phyloP scores from a whole-genome alignment of 2,797 vertebrate species.

The Otolemur crassicaudatus region DNA sequence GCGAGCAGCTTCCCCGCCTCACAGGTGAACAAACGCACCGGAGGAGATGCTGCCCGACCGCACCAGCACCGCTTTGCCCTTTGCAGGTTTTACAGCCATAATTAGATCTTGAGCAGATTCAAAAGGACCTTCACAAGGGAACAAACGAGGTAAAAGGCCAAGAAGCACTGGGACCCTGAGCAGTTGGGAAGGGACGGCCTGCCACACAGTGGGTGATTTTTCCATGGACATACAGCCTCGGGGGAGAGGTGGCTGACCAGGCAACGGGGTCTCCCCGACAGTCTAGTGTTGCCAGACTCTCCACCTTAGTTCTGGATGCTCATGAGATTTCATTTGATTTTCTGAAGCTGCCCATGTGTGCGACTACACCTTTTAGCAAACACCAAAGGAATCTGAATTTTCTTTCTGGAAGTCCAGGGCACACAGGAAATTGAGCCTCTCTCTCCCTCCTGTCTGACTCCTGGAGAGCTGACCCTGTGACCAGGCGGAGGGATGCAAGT shows the following conservation, averaged over 20 bases:
- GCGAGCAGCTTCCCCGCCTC: background rate
- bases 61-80: background rate
- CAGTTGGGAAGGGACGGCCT: accelerated
- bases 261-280: background rate
- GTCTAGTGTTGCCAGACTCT: background rate
- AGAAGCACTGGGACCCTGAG: background rate
- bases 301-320: background rate
- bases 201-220: background rate
- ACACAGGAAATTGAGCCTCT: background rate
- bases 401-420: background rate
- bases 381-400: background rate
- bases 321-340: background rate
- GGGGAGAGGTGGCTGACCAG: background rate
- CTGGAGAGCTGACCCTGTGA: background rate
- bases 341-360: background rate
- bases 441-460: too few relatives aligned
- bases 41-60: accelerated
- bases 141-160: background rate
- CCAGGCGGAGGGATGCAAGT: background rate
- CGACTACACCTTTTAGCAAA: background rate
- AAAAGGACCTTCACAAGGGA: background rate
- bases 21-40: background rate
- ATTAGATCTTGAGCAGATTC: background rate
- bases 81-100: background rate
- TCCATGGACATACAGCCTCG: background rate